Evolutionary conservation across 2,797 vertebrate genomes (phyloP), one percentile per base, ranked within the genome.

Genomic region (Rhinophrynus dorsalis): DNA sequence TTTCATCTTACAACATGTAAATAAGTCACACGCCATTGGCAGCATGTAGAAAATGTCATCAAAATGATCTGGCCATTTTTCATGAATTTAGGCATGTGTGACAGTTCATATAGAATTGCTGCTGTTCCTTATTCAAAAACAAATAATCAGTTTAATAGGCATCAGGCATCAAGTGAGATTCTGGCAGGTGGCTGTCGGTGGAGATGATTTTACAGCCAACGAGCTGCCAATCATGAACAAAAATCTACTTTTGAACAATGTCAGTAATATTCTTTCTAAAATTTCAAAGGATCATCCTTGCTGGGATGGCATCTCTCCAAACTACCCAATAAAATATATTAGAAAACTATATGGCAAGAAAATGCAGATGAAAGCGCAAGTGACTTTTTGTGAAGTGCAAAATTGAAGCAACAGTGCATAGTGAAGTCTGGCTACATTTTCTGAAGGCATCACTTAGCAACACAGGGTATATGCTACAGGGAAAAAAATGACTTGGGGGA

Each of bases 161-260:
- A 5, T 55, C 21, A 45, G 2, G 32, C 9, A 33, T 48, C 35
- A 32, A 32, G 45, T 40, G 68, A 40, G 52, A 45, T 44, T 59
- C 62, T 73, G 69, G 69, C 69, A 73, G 59, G 69, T 73, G 35
- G 17, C 52, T 72, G 59, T 58, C 61, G 44, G 68, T 58, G 61
- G 45, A 65, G 55, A 51, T 42, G 35, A 65, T 71, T 61, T 61
- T 12, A 37, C 42, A 48, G 12, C 12, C 2, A 5, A 42, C 6
- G 60, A 68, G 9, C 4, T 58, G 58, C 13, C 32, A 69, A 27
- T 26, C 64, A 40, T 23, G 1, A 52, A 15, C 21, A 75, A 26
- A 70, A 52, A 33, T 47, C 64, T 42, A 52, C 5, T 0, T 29
- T 27, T 3, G 45, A 63, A 32, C 29, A 74, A 57, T 73, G n/a